These are phyloP conservation scores for Merluccius polli DNA, from an alignment of 2,797 vertebrate species.

Conservation along the genomic window DNA sequence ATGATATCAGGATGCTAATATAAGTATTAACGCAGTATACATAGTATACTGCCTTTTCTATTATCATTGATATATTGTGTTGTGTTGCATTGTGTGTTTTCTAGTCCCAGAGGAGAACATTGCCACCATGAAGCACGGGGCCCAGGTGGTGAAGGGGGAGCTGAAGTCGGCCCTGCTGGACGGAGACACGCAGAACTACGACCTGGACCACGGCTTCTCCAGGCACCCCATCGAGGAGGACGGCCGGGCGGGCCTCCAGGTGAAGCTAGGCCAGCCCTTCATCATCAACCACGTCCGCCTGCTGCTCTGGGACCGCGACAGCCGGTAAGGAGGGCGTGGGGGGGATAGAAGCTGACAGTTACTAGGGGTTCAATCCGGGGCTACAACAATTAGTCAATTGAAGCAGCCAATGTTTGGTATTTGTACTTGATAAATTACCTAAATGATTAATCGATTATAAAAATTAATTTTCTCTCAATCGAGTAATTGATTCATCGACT, in stretches of 20 bases:
- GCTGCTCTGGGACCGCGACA: conserved; percentile 95
- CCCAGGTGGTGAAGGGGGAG: conserved; percentile 95
- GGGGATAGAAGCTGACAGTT: not conserved
- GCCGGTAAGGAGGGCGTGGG: conserved; percentile 71
- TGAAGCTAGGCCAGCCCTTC: conserved; percentile 90
- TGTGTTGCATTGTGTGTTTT: not conserved
- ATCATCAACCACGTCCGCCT: conserved; percentile 94
- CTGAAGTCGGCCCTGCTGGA: conserved; percentile 94
- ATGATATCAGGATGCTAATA: no score
- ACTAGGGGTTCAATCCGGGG: not conserved
- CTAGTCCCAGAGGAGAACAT: conserved; percentile 96
- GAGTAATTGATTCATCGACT: no score
- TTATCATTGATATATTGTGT: not conserved
- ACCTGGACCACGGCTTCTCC: conserved; percentile 98
- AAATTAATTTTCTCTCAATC: no score
- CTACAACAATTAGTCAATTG: no score
- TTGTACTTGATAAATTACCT: no score
- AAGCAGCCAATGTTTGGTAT: no score
- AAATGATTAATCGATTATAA: no score
- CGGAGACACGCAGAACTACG: conserved; percentile 97
- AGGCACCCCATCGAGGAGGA: conserved; percentile 95
- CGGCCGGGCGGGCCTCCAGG: conserved; percentile 88
- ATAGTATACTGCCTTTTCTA: no score
- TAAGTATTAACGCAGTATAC: no score
- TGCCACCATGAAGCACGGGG: conserved; percentile 95